Percentiles rank a stretch among this genome's conserved stretches.
Conservation (phyloP, 2,113 vertebrate species). For the Nymphicus hollandicus region DNA sequence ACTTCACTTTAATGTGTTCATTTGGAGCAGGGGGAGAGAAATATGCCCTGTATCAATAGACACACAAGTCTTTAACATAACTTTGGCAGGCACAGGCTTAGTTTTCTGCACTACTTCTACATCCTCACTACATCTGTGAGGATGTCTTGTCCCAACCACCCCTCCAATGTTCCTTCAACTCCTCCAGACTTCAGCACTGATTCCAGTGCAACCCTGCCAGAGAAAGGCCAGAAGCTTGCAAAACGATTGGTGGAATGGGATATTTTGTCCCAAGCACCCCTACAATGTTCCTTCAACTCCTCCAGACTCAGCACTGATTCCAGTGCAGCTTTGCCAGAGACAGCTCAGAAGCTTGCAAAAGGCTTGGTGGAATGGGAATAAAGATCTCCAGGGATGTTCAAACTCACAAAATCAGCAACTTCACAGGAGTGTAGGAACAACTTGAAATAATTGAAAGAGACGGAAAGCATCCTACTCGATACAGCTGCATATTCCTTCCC, state of each 20-base stretch:
- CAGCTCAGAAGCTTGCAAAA: neutral
- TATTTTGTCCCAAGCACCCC: neutral
- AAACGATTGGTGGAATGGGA: neutral
- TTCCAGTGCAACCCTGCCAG: neutral
- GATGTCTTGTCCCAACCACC: neutral
- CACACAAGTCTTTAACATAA: neutral
- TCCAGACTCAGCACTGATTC: neutral
- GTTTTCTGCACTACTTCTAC: neutral
- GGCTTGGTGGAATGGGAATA: neutral
- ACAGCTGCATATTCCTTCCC: neutral
- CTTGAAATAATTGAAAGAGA: constrained; percentile 22
- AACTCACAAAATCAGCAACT: constrained; percentile 27
- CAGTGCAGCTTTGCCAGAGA: neutral
- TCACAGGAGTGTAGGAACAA: neutral
- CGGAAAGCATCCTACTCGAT: neutral
- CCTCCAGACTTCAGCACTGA: neutral
- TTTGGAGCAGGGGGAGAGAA: neutral
- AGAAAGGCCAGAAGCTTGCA: neutral
- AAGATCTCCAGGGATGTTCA: neutral
- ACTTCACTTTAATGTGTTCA: neutral
- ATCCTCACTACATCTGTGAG: too few species aligned
- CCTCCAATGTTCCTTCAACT: neutral
- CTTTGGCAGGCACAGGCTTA: neutral
- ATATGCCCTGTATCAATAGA: neutral
- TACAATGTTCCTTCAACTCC: neutral